A percentile compares a stretch with the other conserved stretches of the same genome.
Conservation (phyloP, 2,113 vertebrate genomes). For the Glaucomys volans region DNA sequence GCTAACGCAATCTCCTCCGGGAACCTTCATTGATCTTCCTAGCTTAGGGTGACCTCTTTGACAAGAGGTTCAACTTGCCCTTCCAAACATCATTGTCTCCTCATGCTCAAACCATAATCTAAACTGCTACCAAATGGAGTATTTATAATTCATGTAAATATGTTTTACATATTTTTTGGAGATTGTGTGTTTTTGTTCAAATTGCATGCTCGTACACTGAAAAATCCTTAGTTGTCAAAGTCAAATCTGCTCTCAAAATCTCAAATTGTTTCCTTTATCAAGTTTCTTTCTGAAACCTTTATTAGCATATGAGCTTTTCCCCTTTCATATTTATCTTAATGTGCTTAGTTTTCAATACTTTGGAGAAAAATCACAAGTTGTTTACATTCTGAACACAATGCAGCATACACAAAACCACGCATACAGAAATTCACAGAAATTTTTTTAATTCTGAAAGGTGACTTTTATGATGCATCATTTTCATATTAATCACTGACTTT, state of each 20-base stretch:
- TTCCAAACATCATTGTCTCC: not conserved
- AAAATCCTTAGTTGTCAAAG: not conserved
- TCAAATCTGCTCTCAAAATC: not conserved
- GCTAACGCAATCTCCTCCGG: not conserved
- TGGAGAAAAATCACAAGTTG: not conserved
- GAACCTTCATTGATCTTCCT: not conserved
- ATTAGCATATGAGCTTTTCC: not conserved
- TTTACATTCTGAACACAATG: not conserved
- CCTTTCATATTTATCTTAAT: no score
- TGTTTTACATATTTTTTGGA: not conserved
- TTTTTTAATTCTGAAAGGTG: not conserved
- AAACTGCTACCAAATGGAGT: not conserved
- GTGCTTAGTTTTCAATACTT: not conserved
- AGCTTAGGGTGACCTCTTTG: not conserved
- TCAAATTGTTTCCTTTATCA: conserved; percentile 10
- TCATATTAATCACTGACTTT: not conserved
- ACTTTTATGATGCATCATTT: not conserved
- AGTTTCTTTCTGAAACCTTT: not conserved
- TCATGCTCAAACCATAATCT: not conserved
- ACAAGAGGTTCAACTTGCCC: not conserved
- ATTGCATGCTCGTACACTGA: not conserved
- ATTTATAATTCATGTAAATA: not conserved
- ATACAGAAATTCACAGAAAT: not conserved
- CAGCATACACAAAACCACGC: not conserved
- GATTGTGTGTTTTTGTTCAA: not conserved